Base-by-base conservation (phyloP, 2,888 invertebrate species). In the Cephus runcator region DNA sequence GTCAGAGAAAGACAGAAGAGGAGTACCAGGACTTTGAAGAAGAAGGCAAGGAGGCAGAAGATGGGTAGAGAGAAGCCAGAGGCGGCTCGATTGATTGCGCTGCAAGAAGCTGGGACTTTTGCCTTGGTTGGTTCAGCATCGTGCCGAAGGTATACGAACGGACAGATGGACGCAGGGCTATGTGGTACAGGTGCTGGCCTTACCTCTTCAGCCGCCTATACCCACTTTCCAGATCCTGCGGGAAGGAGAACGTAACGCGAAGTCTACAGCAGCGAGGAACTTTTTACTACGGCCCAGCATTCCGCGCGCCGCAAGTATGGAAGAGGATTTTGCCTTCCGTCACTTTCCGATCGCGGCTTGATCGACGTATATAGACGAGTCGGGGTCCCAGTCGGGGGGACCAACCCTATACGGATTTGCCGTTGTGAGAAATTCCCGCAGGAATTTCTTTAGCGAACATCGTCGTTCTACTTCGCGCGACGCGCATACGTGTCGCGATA, bases 11-110 rank as follows among this genome's bases (percentile, higher is more conserved):
- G 74, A 71, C 74, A 73, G 71, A 31, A 74, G 40, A 30, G 77
- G 73, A 77, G 76, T 78, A 77, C 36, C 75, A 77, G 79, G 79
- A 56, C 23, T 56, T 6, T 23, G 23, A 56, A 56, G 56, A 56
- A 56, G 56, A 23, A 75, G 75, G 75, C 34, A 69, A 75, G 34
- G 75, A 31, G 71, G 40, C 75, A n/a, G 36, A 75, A 71, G 69
- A 34, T 2, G 56, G 56, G 23, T 6, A 56, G 56, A 36, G 69
- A 77, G 82, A 80, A 80, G 76, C 79, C 83, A 76, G 80, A 83
- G 86, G 86, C 88, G 88, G 87, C 85, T 84, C 89, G 86, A 90
- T 90, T 90, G 89, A 90, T 90, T 90, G 87, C 87, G 68, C 77
- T 84, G 85, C 88, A 90, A 90, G 88, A 89, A 89, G 85, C 81